Base-by-base conservation (phyloP, 2,888 invertebrate genomes). In the Nysson spinosus region DNA sequence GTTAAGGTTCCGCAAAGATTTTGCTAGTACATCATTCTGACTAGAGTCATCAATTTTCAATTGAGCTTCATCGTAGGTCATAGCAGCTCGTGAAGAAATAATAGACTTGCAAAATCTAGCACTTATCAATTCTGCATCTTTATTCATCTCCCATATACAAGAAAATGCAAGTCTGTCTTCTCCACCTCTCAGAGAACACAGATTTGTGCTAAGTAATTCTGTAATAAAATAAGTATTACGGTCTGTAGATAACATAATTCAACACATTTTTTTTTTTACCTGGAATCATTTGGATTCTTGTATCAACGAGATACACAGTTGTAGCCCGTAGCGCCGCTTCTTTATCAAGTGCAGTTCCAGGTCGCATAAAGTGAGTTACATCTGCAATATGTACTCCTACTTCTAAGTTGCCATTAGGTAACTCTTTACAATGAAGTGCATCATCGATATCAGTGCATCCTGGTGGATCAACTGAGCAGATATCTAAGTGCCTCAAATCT, bases 381-480 rank as follows among this genome's bases (percentile, higher is more conserved):
- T 99, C 99, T 4, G 99, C 99, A 65, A 99, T 99, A 83, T 99
- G 99, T 0, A 99, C 99, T 11, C 99, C 99, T 40, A 98, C 93
- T 89, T 96, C 94, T 40, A 91, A 89, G 78, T 92, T 93, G 2
- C 93, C 93, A 81, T 93, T 93, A 0, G 90, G 89, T 16, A 97
- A 87, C 30, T 90, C 88, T 14, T 93, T 90, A 78, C 97, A 98
- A 88, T 99, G 99, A 1, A 99, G 88, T 0, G 99, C 99, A 87
- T 99, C 99, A 85, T 99, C 99, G 69, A 99, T 99, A 86, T 99
- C 99, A 0, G 99, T 99, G 86, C 99, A 99, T 0, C 99, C 99
- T 0, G 97, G 97, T 1, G 99, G 99, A 90, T 99, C 98, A 0
- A 99, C 98, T 0, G 97, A 98, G 83, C 98, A 99, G 35, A 99